Conservation (phyloP, 2,888 invertebrate genomes). For the Machimus rusticus region DNA sequence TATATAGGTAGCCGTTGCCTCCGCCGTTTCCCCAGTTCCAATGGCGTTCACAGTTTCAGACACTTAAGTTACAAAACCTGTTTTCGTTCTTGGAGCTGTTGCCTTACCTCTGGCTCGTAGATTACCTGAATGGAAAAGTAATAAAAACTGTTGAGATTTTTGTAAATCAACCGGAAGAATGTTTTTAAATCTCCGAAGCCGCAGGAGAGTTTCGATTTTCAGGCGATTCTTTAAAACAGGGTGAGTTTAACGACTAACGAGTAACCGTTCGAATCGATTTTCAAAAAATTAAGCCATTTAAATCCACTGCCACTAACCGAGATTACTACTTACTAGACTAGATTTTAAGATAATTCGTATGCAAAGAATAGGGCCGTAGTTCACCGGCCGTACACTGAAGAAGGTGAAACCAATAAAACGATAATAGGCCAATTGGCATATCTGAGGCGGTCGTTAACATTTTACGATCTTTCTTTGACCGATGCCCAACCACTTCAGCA, state of each 20-base stretch:
- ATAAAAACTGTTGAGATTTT: conserved; percentile 1
- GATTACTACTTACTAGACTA: neutral
- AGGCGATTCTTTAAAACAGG: neutral
- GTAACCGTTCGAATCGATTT: neutral
- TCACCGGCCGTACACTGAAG: neutral
- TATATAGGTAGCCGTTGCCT: conserved; percentile 1
- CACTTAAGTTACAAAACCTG: conserved; percentile 25
- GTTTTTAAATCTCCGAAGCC: neutral
- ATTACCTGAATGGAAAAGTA: conserved; percentile 23
- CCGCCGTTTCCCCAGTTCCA: conserved; percentile 8
- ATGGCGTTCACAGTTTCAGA: conserved; percentile 24
- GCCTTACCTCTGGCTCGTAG: conserved; percentile 13
- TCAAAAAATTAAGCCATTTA: neutral
- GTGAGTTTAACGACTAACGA: neutral
- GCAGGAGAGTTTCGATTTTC: neutral
- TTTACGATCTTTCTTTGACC: neutral
- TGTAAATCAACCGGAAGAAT: conserved; percentile 9
- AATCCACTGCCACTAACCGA: neutral
- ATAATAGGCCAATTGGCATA: neutral
- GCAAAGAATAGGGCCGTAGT: neutral
- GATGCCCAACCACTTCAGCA: neutral
- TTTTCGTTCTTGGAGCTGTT: neutral
- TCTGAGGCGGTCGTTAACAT: neutral
- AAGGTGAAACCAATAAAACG: neutral
- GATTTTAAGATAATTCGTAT: neutral